These are phyloP conservation scores for Sceloporus undulatus DNA, from an alignment of 2,113 vertebrate species.

Conservation along the genomic window DNA sequence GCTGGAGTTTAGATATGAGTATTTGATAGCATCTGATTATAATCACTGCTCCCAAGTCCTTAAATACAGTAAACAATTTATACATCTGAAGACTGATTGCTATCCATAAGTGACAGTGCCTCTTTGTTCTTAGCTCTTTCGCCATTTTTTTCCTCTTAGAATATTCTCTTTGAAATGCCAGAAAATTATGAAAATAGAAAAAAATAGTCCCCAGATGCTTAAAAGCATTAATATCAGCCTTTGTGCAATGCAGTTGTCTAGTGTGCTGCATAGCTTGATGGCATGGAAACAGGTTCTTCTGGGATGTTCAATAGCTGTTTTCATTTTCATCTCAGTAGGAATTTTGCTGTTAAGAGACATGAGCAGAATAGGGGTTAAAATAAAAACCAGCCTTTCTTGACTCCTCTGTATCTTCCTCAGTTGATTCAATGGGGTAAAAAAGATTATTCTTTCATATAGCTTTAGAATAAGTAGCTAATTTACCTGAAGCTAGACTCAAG, in stretches of 20 bases:
- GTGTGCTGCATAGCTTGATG: background rate
- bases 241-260: background rate
- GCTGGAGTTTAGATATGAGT: background rate
- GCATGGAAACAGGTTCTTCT: background rate
- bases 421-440: background rate
- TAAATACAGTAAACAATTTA: slow-evolving; percentile 61
- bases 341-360: slow-evolving; percentile 33
- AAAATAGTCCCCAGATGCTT: background rate
- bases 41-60: slow-evolving; percentile 53
- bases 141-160: background rate
- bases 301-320: background rate
- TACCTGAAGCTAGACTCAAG: slow-evolving; percentile 14
- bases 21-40: slow-evolving; percentile 39
- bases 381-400: accelerated
- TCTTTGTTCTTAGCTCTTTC: slow-evolving; percentile 47
- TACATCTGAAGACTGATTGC: slow-evolving; percentile 42
- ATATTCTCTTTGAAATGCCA: slow-evolving; percentile 34
- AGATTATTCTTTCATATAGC: background rate
- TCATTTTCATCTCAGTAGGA: slow-evolving; percentile 56
- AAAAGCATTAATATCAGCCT: slow-evolving; percentile 8
- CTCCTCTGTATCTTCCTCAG: background rate
- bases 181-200: slow-evolving; percentile 31
- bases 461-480: slow-evolving; percentile 24
- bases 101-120: slow-evolving; percentile 19
- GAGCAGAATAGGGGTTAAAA: slow-evolving; percentile 43